phyloP scores from a whole-genome alignment of 2,797 vertebrate genomes.

The Gymnocypris eckloni region DNA sequence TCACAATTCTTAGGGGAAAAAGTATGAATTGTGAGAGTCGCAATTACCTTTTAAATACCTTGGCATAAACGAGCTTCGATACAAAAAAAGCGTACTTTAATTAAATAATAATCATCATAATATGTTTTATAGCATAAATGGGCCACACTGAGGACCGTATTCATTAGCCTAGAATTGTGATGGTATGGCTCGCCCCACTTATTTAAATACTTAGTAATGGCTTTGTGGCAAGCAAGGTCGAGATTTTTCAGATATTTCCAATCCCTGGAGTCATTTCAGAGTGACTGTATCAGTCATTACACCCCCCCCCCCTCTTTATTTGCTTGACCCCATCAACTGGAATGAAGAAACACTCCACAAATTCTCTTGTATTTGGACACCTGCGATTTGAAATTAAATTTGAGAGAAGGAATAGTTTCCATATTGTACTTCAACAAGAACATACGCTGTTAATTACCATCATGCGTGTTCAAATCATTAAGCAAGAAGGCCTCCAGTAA shows the following conservation, averaged over 20 bases:
- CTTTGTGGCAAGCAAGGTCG: background rate
- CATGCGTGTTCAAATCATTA: conserved; percentile 36
- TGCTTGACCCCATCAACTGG: conserved; percentile 17
- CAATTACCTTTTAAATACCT: background rate
- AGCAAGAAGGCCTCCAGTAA: conserved; percentile 34
- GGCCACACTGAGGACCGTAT: background rate
- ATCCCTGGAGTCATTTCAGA: conserved; percentile 32
- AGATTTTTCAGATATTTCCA: conserved; percentile 41
- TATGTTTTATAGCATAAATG: background rate
- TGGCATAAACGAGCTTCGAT: background rate
- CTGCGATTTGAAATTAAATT: conserved; percentile 49
- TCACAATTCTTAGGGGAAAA: background rate
- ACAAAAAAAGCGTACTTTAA: background rate
- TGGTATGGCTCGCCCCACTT: background rate
- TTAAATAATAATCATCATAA: background rate
- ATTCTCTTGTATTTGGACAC: conserved; percentile 38
- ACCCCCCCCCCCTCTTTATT: conserved; percentile 23
- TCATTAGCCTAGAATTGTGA: background rate
- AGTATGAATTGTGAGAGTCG: background rate
- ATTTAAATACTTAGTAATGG: background rate
- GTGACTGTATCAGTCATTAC: conserved; percentile 20
- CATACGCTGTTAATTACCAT: conserved; percentile 46
- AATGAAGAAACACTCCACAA: conserved; percentile 18
- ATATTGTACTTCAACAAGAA: conserved; percentile 23
- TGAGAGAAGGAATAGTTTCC: conserved; percentile 39